Evolutionary conservation across 2,888 invertebrate genomes (phyloP).

Genomic region (Phoronis australis): DNA sequence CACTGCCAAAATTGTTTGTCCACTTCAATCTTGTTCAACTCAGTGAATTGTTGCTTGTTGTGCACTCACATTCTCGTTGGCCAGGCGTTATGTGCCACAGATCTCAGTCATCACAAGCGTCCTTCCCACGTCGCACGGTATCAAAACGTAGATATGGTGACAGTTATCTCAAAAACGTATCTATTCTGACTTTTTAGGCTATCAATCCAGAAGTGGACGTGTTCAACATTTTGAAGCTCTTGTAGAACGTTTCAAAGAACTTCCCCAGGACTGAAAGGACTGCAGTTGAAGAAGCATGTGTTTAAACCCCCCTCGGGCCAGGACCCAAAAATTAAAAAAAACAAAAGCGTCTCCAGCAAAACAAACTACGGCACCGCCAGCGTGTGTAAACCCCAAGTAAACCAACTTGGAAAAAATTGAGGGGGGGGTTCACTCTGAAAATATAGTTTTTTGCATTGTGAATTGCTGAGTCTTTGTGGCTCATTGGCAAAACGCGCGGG

Average conservation of each 20-base stretch:
- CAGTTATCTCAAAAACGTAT: constrained; percentile 13
- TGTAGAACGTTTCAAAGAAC: constrained; percentile 6
- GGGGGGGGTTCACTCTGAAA: constrained; percentile 10
- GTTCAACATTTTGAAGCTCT: neutral
- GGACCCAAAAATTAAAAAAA: constrained; percentile 12
- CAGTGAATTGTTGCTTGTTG: constrained; percentile 9
- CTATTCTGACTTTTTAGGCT: constrained; percentile 18
- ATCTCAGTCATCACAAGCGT: constrained; percentile 17
- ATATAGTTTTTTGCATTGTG: constrained; percentile 17
- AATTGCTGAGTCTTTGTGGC: too few relatives aligned
- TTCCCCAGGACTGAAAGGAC: constrained; percentile 13
- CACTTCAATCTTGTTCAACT: constrained; percentile 8
- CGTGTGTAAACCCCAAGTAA: constrained; percentile 12
- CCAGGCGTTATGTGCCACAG: constrained; percentile 14
- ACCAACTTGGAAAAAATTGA: constrained; percentile 16
- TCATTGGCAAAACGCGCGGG: too few relatives aligned
- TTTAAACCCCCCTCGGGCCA: constrained; percentile 16
- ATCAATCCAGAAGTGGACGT: constrained; percentile 18
- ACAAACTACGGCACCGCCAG: constrained; percentile 17
- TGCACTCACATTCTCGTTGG: constrained; percentile 14
- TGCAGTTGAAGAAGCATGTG: constrained; percentile 15
- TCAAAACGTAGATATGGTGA: constrained; percentile 6
- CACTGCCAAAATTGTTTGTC: neutral
- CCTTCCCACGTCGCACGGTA: constrained; percentile 17
- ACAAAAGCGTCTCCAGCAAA: neutral